A percentile compares a stretch with the other conserved stretches of the same genome.
phyloP scores from a whole-genome alignment of 2,888 invertebrate species.

The Allophyes oxyacanthae region DNA sequence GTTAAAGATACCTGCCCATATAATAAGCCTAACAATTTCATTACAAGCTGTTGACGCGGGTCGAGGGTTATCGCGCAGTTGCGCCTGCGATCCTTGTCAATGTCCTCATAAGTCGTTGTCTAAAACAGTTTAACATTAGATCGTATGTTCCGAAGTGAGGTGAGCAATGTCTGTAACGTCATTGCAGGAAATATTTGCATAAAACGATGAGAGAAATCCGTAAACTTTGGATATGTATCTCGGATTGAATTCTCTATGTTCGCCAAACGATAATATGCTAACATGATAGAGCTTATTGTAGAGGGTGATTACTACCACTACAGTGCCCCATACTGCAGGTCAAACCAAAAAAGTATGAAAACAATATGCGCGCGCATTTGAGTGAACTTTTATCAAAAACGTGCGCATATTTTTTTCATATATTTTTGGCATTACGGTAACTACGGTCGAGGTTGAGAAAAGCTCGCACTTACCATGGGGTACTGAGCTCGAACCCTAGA shows the following conservation, averaged over 20 bases:
- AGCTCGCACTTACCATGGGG: too few relatives aligned
- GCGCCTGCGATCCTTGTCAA: conserved; percentile 72
- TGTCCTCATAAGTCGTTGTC: conserved; percentile 65
- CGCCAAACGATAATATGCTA: not conserved
- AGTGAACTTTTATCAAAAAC: too few relatives aligned
- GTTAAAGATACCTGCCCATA: conserved; percentile 39
- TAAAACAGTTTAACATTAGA: conserved; percentile 51
- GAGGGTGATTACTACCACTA: too few relatives aligned
- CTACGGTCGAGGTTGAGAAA: too few relatives aligned
- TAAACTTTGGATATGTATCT: not conserved
- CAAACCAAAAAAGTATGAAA: too few relatives aligned
- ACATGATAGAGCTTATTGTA: too few relatives aligned
- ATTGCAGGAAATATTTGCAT: conserved; percentile 19
- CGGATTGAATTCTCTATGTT: not conserved
- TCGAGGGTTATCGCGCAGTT: conserved; percentile 70
- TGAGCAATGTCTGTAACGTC: conserved; percentile 37
- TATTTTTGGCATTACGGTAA: too few relatives aligned
- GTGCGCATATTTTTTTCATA: too few relatives aligned
- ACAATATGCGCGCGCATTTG: too few relatives aligned
- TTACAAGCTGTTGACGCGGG: conserved; percentile 64
- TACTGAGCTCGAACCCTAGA: too few relatives aligned
- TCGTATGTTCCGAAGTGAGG: conserved; percentile 26
- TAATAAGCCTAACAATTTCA: conserved; percentile 66
- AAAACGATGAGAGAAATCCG: not conserved
- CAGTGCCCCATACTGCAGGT: too few relatives aligned